Conservation (phyloP, 2,113 vertebrate species). For the Stigmatopora argus region DNA sequence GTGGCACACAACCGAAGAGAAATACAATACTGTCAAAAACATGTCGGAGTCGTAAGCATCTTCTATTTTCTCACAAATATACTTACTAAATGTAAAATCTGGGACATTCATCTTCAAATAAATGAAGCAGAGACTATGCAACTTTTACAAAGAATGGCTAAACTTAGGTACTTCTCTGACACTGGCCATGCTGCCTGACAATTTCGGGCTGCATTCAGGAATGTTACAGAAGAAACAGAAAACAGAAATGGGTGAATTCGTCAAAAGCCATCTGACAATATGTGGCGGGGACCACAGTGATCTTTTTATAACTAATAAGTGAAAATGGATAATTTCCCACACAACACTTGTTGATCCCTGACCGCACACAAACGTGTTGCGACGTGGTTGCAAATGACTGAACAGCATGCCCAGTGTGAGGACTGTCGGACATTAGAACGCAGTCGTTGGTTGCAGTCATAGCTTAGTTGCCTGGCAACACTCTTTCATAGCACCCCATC, state of each 20-base stretch:
- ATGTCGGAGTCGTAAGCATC: too few relatives aligned
- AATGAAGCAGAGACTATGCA: background rate
- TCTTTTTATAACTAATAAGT: background rate
- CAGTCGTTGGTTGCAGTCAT: conserved; percentile 9
- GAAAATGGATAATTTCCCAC: background rate
- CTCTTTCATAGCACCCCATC: conserved; percentile 21
- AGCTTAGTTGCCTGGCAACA: conserved; percentile 50
- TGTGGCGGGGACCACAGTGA: background rate
- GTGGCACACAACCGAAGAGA: background rate
- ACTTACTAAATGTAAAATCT: too few relatives aligned
- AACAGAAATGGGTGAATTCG: background rate
- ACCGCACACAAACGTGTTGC: background rate
- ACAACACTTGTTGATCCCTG: background rate
- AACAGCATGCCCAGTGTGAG: too few relatives aligned
- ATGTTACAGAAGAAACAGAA: background rate
- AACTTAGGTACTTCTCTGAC: background rate
- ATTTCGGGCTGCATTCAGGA: background rate
- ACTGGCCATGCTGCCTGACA: background rate
- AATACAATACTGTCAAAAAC: too few relatives aligned
- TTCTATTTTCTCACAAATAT: too few relatives aligned
- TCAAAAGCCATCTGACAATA: background rate
- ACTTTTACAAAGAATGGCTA: background rate
- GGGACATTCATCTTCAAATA: background rate
- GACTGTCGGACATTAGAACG: background rate
- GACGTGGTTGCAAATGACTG: too few relatives aligned